Evolutionary conservation across 2,113 vertebrate species (phyloP).

Genomic region (Microtus ochrogaster): DNA sequence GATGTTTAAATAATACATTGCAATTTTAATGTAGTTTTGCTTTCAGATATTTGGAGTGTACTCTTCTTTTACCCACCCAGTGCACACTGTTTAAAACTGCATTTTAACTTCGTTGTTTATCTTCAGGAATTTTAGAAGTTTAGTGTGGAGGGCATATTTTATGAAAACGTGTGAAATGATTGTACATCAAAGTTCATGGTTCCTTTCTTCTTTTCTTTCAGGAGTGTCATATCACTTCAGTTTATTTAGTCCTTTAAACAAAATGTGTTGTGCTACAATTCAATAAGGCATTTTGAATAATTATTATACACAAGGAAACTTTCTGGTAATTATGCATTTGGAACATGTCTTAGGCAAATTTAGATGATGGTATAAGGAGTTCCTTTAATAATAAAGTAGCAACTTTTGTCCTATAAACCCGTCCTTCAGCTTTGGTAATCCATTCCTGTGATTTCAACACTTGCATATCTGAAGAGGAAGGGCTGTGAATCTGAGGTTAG

Average conservation of each 20-base stretch:
- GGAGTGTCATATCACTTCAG: background rate
- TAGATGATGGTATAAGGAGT: background rate
- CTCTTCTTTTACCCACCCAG: background rate
- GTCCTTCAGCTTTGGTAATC: no score
- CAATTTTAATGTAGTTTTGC: conserved; percentile 16
- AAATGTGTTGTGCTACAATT: background rate
- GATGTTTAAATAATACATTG: conserved; percentile 10
- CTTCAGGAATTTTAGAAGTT: background rate
- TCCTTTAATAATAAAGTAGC: background rate
- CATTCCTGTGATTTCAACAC: background rate
- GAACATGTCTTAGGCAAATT: background rate
- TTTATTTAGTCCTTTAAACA: conserved; percentile 22
- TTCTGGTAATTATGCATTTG: conserved; percentile 22
- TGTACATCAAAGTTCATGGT: background rate
- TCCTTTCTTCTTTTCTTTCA: conserved; percentile 45
- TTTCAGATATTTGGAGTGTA: conserved; percentile 34
- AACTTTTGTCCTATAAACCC: conserved; percentile 24
- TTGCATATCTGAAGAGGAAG: background rate
- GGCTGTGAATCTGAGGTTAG: background rate
- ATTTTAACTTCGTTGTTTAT: background rate
- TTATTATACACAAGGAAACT: conserved; percentile 29
- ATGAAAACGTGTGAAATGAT: conserved; percentile 39
- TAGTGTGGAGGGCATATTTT: background rate
- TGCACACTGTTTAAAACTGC: background rate
- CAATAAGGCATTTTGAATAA: background rate